Percentiles rank a stretch among this genome's conserved stretches.
phyloP scores from a whole-genome alignment of 2,888 invertebrate species.

The Odontocerum albicorne region DNA sequence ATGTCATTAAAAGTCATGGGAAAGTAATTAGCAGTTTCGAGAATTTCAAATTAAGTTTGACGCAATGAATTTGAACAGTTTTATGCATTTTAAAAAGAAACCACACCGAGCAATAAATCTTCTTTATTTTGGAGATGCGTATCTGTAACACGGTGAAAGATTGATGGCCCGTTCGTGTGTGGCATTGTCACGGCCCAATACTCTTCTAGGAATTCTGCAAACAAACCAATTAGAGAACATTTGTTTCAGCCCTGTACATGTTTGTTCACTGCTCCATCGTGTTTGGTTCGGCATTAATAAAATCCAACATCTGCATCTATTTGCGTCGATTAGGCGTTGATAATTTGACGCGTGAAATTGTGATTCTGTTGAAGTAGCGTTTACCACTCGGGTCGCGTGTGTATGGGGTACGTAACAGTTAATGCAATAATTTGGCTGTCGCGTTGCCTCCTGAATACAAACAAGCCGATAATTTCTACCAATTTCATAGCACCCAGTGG shows the following conservation, averaged over 20 bases:
- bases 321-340: constrained; percentile 2
- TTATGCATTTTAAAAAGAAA: constrained; percentile 8
- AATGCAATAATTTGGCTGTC: background rate
- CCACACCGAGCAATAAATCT: constrained; percentile 18
- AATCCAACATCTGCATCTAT: constrained; percentile 6
- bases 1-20: too few species aligned
- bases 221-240: constrained; percentile 20
- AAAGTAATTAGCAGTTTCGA: constrained; percentile 4
- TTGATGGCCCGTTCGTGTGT: constrained; percentile 19
- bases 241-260: constrained; percentile 7
- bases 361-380: constrained; percentile 8
- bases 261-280: background rate
- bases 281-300: background rate
- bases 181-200: constrained; percentile 17
- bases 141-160: constrained; percentile 15
- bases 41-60: constrained; percentile 5
- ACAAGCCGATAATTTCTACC: constrained; percentile 26
- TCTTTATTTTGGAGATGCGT: constrained; percentile 15
- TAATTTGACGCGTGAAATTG: constrained; percentile 16
- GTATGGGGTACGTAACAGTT: too few species aligned
- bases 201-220: constrained; percentile 19
- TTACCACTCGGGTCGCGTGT: background rate
- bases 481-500: constrained; percentile 25
- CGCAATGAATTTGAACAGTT: constrained; percentile 4
- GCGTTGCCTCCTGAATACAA: constrained; percentile 14